Base-by-base conservation (phyloP, 2,113 vertebrate species). In the Pelusios castaneus region DNA sequence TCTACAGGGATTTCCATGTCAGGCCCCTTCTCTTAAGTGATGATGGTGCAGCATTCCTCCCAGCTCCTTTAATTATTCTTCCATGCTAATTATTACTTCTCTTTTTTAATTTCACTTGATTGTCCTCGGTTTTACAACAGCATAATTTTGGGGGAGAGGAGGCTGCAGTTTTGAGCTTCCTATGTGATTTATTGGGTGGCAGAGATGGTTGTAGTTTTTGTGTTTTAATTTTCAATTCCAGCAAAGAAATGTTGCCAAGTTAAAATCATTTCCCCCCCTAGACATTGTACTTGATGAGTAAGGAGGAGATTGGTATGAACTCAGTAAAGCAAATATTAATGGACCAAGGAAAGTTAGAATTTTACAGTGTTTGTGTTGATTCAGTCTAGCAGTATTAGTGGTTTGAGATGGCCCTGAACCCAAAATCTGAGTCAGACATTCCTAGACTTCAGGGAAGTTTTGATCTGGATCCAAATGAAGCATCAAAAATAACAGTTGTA, bases 71-170 rank as follows among this genome's bases (percentile, higher is more conserved):
- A 91, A 56, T 83, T 83, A 47, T 84, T 60, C 73, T 24, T 51
- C 45, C 19, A 34, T 49, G 22, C 45, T 95, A 38, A 84, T 96
- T 92, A 90, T 93, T 94, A 95, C 92, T 96, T 86, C 92, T 85
- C 22, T 34, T 45, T 89, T 58, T 92, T 89, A 67, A 43, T 90
- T 83, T 91, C 90, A 21, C 27, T 91, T 92, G 47, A 93, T 31
- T 73, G 90, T 91, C 87, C 76, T 93, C 92, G 80, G 77, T 56
- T 83, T 43, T 83, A 83, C 21, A 83, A 76, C 10, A 4, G 17
- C 92, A 87, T 10, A 0, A 10, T 77, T 94, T 95, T 51, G 10
- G 51, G 51, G 51, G 51, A 51, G 47, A 14, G 51, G 10, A 51
- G 51, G 11, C 54, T 91, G n/a, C 51, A 89, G 63, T 70, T 84